phyloP scores from a whole-genome alignment of 37 sponge, comb jelly and placozoan genomes.

The Beroe ovata region DNA sequence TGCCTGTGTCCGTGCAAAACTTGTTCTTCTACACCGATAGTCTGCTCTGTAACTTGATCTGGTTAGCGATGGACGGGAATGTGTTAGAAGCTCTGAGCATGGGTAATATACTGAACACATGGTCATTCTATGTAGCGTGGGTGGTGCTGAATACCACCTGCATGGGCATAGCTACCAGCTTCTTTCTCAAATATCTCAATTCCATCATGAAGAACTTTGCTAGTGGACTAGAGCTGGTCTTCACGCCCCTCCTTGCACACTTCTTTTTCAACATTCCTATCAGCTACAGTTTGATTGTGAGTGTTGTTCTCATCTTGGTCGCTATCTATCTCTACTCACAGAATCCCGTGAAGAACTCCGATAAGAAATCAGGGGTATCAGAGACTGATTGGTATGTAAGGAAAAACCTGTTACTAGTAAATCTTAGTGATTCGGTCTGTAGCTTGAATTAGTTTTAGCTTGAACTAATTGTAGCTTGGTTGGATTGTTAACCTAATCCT shows the following conservation, averaged over 20 bases:
- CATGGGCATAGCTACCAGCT: slow-evolving; percentile 61
- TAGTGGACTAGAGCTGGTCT: slow-evolving; percentile 64
- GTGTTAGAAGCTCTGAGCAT: background rate
- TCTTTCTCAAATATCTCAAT: slow-evolving; percentile 67
- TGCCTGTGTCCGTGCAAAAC: slow-evolving; percentile 68
- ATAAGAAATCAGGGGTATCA: too few species aligned
- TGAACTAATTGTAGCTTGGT: too few species aligned
- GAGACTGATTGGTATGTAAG: too few species aligned
- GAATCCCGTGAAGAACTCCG: slow-evolving; percentile 68
- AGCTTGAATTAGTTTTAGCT: too few species aligned
- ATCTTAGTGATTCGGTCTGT: too few species aligned
- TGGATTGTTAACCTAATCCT: too few species aligned
- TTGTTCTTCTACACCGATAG: slow-evolving; percentile 67
- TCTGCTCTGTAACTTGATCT: slow-evolving; percentile 62
- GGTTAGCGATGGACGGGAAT: slow-evolving; percentile 4
- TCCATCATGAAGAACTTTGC: slow-evolving; percentile 69
- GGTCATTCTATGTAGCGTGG: background rate
- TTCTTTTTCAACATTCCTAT: slow-evolving; percentile 57
- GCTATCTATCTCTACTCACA: slow-evolving; percentile 55
- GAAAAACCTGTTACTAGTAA: too few species aligned
- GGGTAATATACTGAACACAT: background rate
- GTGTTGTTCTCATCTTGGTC: slow-evolving; percentile 12
- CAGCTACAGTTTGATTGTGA: slow-evolving; percentile 13
- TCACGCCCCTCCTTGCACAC: slow-evolving; percentile 55
- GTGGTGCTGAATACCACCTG: slow-evolving; percentile 57